phyloP scores from a whole-genome alignment of 2,797 vertebrate genomes.

The Peromyscus nudipes region DNA sequence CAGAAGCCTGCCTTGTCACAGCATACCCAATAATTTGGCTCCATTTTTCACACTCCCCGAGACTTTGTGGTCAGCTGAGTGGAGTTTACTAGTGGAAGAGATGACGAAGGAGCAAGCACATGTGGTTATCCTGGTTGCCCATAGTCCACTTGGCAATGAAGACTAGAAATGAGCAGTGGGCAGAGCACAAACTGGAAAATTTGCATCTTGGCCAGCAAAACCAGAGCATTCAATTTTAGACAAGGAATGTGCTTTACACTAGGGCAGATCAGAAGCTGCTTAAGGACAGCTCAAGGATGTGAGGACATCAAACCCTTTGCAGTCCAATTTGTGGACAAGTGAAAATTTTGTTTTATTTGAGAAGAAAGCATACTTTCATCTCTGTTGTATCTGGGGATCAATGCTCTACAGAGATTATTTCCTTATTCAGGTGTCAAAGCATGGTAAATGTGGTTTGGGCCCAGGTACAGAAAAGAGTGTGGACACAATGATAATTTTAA shows the following conservation, averaged over 20 bases:
- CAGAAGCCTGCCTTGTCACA: neutral
- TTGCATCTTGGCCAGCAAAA: neutral
- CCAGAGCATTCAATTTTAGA: neutral
- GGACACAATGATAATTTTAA: neutral
- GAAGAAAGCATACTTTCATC: neutral
- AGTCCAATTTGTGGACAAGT: neutral
- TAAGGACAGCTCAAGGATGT: neutral
- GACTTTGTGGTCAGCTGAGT: neutral
- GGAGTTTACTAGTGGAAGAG: neutral
- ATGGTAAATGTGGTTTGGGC: neutral
- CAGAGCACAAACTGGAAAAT: neutral
- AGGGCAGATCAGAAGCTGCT: neutral
- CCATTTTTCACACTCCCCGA: neutral
- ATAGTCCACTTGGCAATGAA: neutral
- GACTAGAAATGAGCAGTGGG: neutral
- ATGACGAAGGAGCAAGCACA: too few species aligned
- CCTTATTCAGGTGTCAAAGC: neutral
- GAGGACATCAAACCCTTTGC: neutral
- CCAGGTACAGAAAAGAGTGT: neutral
- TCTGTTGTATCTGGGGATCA: neutral
- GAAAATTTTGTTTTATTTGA: neutral
- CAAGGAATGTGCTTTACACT: neutral
- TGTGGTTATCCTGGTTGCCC: neutral
- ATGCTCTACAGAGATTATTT: neutral
- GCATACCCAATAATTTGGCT: neutral